These are phyloP conservation scores for Drosophila affinis DNA, from an alignment of 2,888 invertebrate genomes.

Conservation along the genomic window DNA sequence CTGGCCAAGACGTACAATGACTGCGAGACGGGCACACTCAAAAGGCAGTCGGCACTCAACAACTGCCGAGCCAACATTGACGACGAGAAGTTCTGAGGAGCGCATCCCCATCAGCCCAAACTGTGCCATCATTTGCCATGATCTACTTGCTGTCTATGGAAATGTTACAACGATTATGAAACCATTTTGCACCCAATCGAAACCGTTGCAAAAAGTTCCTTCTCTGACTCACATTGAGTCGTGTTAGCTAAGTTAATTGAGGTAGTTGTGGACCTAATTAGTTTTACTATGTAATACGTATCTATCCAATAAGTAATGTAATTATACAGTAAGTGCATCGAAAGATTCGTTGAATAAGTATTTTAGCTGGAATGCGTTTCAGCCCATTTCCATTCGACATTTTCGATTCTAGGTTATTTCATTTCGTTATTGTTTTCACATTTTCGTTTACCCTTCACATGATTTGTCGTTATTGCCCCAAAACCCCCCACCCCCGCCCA, in stretches of 20 bases:
- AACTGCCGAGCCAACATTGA: conserved; percentile 85
- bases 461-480: not conserved
- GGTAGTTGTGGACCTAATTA: conserved; percentile 42
- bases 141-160: conserved; percentile 33
- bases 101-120: conserved; percentile 14
- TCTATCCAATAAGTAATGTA: not conserved
- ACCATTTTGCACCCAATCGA: conserved; percentile 53
- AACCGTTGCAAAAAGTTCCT: conserved; percentile 66
- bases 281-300: conserved; percentile 10
- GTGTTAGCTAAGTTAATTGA: conserved; percentile 40
- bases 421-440: not conserved
- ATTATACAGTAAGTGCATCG: conserved; percentile 1
- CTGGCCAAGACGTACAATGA: conserved; percentile 89
- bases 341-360: conserved; percentile 16
- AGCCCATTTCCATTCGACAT: not conserved
- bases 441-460: not conserved
- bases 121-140: conserved; percentile 64
- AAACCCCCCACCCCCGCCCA: too few relatives aligned
- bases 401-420: not conserved
- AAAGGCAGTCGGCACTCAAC: conserved; percentile 89
- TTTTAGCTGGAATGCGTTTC: conserved; percentile 20
- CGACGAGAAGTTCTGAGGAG: conserved; percentile 82
- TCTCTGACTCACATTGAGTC: conserved; percentile 78
- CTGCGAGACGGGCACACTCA: conserved; percentile 90
- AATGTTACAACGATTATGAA: conserved; percentile 54